A percentile compares a stretch with the other conserved stretches of the same genome.
These are phyloP conservation scores for Geopemphigus sp. DNA, from an alignment of 1,140 invertebrate species.

Conservation along the genomic window DNA sequence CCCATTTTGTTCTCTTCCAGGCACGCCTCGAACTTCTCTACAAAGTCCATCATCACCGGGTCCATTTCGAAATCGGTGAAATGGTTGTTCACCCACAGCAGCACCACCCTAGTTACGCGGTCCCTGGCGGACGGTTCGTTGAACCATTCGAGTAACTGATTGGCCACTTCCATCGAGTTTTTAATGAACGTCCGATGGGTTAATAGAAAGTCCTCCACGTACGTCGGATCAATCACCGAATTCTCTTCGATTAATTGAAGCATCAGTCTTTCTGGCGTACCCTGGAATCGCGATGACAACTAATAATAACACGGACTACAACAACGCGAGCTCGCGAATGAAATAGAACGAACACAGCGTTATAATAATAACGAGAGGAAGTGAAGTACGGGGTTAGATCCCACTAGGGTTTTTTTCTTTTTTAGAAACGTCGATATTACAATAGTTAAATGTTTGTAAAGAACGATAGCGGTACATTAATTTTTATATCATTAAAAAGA, in stretches of 20 bases:
- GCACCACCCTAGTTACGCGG: slow-evolving; percentile 88
- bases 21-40: slow-evolving; percentile 87
- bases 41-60: slow-evolving; percentile 92
- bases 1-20: slow-evolving; percentile 83
- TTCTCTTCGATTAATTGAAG: slow-evolving; percentile 92
- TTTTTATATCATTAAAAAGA: too few relatives aligned
- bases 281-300: slow-evolving; percentile 57
- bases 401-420: too few relatives aligned
- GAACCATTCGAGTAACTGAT: slow-evolving; percentile 88
- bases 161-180: slow-evolving; percentile 77
- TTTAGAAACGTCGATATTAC: too few relatives aligned
- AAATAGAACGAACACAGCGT: too few relatives aligned
- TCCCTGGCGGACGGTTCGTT: slow-evolving; percentile 76
- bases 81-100: slow-evolving; percentile 99
- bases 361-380: too few relatives aligned
- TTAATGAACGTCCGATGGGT: slow-evolving; percentile 95
- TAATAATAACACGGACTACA: not conserved
- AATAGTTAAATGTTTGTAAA: too few relatives aligned
- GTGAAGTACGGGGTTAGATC: too few relatives aligned
- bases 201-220: slow-evolving; percentile 97
- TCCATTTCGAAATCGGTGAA: slow-evolving; percentile 99
- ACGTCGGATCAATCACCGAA: slow-evolving; percentile 89
- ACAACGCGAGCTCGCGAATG: too few relatives aligned
- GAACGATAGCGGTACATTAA: too few relatives aligned
- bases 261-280: slow-evolving; percentile 87